A percentile compares a stretch with the other conserved stretches of the same genome.
Conservation (phyloP, 2,113 vertebrate species). For the Tachycineta bicolor region DNA sequence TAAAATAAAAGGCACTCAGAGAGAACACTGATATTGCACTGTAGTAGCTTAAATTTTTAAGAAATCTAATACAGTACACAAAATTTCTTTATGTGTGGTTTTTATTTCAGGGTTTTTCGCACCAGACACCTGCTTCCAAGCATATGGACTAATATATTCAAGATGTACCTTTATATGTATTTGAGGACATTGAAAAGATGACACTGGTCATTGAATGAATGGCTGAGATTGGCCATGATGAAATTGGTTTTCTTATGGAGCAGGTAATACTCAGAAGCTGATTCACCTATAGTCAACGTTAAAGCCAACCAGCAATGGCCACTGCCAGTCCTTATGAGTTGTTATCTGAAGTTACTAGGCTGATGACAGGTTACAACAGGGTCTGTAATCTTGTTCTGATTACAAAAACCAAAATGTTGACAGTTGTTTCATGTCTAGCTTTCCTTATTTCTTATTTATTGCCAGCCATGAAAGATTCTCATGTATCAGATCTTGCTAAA, state of each 20-base stretch:
- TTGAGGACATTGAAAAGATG: neutral
- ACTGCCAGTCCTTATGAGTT: neutral
- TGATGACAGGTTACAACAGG: neutral
- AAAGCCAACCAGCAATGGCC: neutral
- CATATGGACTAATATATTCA: neutral
- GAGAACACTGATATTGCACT: neutral
- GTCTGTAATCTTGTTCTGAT: neutral
- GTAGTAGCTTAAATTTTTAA: neutral
- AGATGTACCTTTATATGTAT: neutral
- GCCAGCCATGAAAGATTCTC: neutral
- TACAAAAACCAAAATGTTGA: neutral
- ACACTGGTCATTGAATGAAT: neutral
- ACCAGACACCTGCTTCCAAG: neutral
- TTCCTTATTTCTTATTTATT: neutral
- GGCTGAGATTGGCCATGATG: neutral
- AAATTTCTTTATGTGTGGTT: neutral
- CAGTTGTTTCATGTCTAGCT: neutral
- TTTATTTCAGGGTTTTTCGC: neutral
- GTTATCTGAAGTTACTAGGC: neutral
- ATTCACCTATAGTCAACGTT: neutral
- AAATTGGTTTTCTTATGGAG: neutral
- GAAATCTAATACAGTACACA: neutral
- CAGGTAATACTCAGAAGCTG: neutral
- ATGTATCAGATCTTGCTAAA: neutral
- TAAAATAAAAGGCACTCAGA: neutral